Base-by-base conservation (phyloP, 2,888 invertebrate genomes). In the Phyllotreta striolata region DNA sequence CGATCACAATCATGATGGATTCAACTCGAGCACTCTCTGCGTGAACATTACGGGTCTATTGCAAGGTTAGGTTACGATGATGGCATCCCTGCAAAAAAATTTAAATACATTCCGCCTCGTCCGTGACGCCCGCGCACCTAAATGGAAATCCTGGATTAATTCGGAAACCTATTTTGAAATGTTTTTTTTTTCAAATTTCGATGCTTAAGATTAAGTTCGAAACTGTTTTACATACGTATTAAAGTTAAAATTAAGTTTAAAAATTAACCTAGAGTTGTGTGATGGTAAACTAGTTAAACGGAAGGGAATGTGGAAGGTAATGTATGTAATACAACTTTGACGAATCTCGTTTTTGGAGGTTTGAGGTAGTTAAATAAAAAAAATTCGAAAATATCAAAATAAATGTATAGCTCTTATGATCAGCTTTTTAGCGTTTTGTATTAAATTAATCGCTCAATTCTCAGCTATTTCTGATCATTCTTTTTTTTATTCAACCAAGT, bases 21-120 rank as follows among this genome's bases (percentile, higher is more conserved):
- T 67, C 74, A 74, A 72, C 74, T 66, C 76, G 75, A 54, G 40
- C 72, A 70, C 67, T 60, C 77, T 54, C 62, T 77, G 79, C 79
- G 76, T 74, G 73, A 78, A 79, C 78, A 79, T 79, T 79, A 74
- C 76, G 74, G 79, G 77, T 79, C 75, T 67, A 67, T 65, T 71
- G 62, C 76, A 76, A 73, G 77, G 75, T 70, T 38, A 52, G 52
- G 51, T 68, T 60, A 62, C 66, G 73, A 68, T 66, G 74, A 71
- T 70, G 76, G 77, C 72, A 76, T 70, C 56, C 74, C 79, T 79
- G 78, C 46, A 79, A 79, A 70, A 77, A 66, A 76, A 76, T 71
- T 37, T 13, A 39, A 57, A 62, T 24, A 24, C 24, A 57, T 3
- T 38, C 52, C 7, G 52, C 38, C 38, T 6, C n/a, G 38, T 61